A percentile compares a stretch with the other conserved stretches of the same genome.
Conservation (phyloP, 2,797 vertebrate species). For the Helicolenus hilgendorfi region DNA sequence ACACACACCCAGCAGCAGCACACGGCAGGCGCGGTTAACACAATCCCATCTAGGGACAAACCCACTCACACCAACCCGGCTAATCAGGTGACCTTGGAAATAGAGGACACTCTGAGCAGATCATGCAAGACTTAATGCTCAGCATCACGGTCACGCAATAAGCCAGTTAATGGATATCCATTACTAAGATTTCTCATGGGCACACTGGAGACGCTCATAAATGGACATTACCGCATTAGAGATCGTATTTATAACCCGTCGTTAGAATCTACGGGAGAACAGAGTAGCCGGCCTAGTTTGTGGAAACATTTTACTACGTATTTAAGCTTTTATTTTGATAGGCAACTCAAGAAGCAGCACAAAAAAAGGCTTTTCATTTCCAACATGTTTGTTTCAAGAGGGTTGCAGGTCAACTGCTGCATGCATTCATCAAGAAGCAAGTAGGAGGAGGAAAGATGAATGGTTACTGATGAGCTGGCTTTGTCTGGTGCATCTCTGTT, state of each 20-base stretch:
- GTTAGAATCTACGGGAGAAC: conserved; percentile 29
- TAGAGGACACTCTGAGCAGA: conserved; percentile 51
- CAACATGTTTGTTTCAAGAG: neutral
- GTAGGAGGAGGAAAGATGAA: conserved; percentile 25
- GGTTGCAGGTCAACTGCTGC: conserved; percentile 11
- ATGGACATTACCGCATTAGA: conserved; percentile 55
- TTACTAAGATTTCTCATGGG: conserved; percentile 68
- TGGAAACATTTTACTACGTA: neutral
- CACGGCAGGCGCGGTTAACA: conserved; percentile 67
- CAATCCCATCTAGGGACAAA: conserved; percentile 25
- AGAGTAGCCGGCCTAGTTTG: neutral
- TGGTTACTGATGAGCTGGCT: conserved; percentile 29
- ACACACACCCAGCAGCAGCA: conserved; percentile 67
- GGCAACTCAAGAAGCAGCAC: conserved; percentile 14
- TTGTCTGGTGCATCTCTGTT: conserved; percentile 5
- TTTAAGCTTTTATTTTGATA: conserved; percentile 9
- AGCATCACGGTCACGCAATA: conserved; percentile 43
- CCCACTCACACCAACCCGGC: conserved; percentile 42
- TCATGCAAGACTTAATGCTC: conserved; percentile 53
- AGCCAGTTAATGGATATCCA: conserved; percentile 65
- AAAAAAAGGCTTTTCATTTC: conserved; percentile 12
- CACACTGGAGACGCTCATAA: conserved; percentile 48
- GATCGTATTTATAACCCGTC: conserved; percentile 45
- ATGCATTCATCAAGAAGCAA: conserved; percentile 47
- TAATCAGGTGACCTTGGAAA: conserved; percentile 60